Evolutionary conservation across 2,113 vertebrate genomes (phyloP), one percentile per base, ranked within the genome.

Genomic region (Oreochromis niloticus): DNA sequence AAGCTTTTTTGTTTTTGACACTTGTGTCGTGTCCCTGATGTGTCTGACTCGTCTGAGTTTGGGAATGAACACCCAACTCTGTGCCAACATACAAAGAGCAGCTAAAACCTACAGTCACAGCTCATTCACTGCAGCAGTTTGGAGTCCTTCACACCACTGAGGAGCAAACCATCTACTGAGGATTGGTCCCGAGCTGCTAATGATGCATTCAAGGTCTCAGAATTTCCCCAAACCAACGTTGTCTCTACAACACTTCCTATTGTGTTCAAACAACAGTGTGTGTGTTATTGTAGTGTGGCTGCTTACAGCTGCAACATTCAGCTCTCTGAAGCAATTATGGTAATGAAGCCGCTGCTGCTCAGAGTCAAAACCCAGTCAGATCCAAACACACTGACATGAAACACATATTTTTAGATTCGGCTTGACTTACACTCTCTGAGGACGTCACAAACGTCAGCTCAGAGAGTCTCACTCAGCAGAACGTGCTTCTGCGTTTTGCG

Each of bases 371-470:
- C 41, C 22, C 8, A 10, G 68, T 73, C 22, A 34, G 46, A 66
- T 50, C 16, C 46, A 32, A 52, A 52, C 73, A 50, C 16, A 52
- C 43, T 32, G 6, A 78, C 46, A 0, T 5, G 73, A 78, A 50
- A 27, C 41, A 19, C 4, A 0, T 50, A 0, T n/a, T 50, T 56
- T n/a, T 0, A 52, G 27, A n/a, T 78, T 52, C 4, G 17, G 43
- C 10, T 11, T 12, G 71, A 75, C 16, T 9, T 9, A 5, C 46
- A 8, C 17, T 78, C 43, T 78, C 27, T 1, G 17, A 34, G 73
- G 46, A 52, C 3, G 4, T 78, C 71, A 11, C 19, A 30, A 75
- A 50, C 43, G 1, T 32, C 24, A 75, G 68, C 68, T 75, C 24
- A 11, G 41, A 75, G 22, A 48, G 16, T 30, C 43, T 11, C 43